Percentiles rank a stretch among this genome's conserved stretches.
Conservation (phyloP, 2,888 invertebrate genomes). For the Papilio demoleus region DNA sequence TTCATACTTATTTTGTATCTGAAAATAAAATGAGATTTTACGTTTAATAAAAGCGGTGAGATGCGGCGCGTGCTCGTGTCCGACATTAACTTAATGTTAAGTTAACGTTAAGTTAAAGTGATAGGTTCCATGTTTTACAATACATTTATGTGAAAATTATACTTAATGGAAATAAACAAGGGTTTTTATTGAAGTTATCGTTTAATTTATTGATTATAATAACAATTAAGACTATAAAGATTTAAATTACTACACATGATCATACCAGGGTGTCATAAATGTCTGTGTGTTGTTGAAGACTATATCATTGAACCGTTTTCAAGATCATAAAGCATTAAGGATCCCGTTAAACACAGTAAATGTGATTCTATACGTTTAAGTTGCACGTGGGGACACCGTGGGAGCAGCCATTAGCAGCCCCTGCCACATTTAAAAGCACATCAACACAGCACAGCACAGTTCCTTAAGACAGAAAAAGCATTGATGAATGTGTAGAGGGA, state of each 20-base stretch:
- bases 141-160: background rate
- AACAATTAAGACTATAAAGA: too few species aligned
- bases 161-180: background rate
- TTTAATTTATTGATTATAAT: too few species aligned
- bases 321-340: slow-evolving; percentile 5
- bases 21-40: slow-evolving; percentile 51
- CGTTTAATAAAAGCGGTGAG: slow-evolving; percentile 47
- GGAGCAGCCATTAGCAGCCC: slow-evolving; percentile 53
- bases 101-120: slow-evolving; percentile 6
- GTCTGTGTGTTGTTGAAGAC: too few species aligned
- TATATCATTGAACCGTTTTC: too few species aligned
- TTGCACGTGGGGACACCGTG: slow-evolving; percentile 53
- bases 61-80: slow-evolving; percentile 45
- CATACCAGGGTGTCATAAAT: too few species aligned
- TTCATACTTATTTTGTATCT: slow-evolving; percentile 43
- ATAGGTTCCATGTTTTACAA: slow-evolving; percentile 14
- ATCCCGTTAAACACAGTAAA: slow-evolving; percentile 25
- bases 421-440: slow-evolving; percentile 68
- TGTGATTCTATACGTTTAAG: slow-evolving; percentile 47
- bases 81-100: slow-evolving; percentile 40
- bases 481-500: slow-evolving; percentile 42
- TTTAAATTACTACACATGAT: too few species aligned
- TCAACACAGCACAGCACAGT: slow-evolving; percentile 56
- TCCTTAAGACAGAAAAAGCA: slow-evolving; percentile 56
- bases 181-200: background rate